These are phyloP conservation scores for Pipistrellus kuhlii DNA, from an alignment of 2,797 vertebrate genomes.

Conservation along the genomic window DNA sequence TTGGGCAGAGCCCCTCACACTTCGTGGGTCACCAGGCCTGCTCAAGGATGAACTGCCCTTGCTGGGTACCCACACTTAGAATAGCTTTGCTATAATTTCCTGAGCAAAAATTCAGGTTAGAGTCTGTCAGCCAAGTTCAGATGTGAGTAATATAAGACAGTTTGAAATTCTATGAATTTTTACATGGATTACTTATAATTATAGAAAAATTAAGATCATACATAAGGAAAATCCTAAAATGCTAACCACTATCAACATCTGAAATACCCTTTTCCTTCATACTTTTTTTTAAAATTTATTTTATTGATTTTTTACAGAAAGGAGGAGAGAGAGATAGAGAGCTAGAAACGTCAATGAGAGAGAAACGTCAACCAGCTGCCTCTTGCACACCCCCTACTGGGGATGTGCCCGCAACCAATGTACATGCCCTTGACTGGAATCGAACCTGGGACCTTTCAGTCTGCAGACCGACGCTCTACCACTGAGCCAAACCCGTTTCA, in stretches of 20 bases:
- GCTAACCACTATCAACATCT: neutral
- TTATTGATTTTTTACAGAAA: no score
- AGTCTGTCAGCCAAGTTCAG: neutral
- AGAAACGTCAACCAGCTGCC: no score
- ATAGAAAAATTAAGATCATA: neutral
- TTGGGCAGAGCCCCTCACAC: neutral
- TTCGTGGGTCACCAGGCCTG: neutral
- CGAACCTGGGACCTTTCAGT: no score
- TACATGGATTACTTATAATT: conserved; percentile 13
- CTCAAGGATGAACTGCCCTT: neutral
- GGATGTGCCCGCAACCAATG: no score
- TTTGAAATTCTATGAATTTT: conserved; percentile 2
- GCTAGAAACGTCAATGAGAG: no score
- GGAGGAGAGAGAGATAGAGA: no score
- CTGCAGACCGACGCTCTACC: no score
- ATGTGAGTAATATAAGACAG: neutral
- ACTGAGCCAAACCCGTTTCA: no score
- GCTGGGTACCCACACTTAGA: neutral
- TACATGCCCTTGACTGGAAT: no score
- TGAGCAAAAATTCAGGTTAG: neutral
- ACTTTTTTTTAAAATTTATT: no score
- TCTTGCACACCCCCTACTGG: no score
- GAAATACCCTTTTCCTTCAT: neutral
- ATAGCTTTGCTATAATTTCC: neutral
- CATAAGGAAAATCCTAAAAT: neutral